phyloP scores from a whole-genome alignment of 2,113 vertebrate genomes.

The Microtus montanus region DNA sequence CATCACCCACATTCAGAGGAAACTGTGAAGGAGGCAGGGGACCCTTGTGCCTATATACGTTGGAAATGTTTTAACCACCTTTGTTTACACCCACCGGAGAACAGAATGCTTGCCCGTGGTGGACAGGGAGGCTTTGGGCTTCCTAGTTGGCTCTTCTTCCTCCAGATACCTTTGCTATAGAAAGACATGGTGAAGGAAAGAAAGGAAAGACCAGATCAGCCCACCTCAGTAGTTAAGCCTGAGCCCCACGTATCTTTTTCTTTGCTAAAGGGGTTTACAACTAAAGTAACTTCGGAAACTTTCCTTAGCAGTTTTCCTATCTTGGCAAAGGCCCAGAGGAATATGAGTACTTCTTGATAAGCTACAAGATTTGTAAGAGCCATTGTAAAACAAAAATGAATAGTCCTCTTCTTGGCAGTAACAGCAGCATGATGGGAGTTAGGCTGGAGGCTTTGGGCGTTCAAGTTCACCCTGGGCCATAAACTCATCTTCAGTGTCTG shows the following conservation, averaged over 20 bases:
- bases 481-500: not conserved
- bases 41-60: accelerated
- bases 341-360: not conserved
- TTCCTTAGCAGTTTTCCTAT: not conserved
- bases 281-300: not conserved
- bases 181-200: not conserved
- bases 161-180: not conserved
- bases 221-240: not conserved
- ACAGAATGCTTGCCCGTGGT: accelerated
- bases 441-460: not conserved
- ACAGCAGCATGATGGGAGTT: not conserved
- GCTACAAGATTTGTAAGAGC: not conserved
- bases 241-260: not conserved
- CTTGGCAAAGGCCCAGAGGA: not conserved
- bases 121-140: not conserved
- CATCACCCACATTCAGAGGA: not conserved
- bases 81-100: not conserved
- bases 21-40: not conserved
- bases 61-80: not conserved
- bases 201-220: not conserved
- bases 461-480: accelerated
- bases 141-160: not conserved
- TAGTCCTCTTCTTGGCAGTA: too few species aligned
- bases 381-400: not conserved
- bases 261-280: not conserved